Evolutionary conservation across 2,113 vertebrate species (phyloP), one percentile per base, ranked within the genome.

Genomic region (Thermophis baileyi): DNA sequence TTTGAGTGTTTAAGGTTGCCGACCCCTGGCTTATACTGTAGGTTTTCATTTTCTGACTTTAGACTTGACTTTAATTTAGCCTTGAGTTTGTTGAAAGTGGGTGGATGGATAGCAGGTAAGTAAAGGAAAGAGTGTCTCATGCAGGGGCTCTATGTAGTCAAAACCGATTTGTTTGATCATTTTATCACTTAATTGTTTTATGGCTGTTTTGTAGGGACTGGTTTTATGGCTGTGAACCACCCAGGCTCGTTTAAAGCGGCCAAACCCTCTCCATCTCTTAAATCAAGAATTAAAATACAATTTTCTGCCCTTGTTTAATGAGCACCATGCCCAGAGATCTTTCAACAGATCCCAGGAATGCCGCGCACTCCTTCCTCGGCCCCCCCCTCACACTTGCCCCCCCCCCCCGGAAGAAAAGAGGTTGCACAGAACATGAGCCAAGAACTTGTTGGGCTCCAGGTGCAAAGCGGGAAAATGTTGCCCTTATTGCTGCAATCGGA

Each of bases 391-490:
- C 0, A 35, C 91, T 89, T 90, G 46, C 0, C 3, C 55, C 1
- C 60, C 3, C 9, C 57, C 9, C 11, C 1, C 0, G 27, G 87
- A 12, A 3, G 1, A 85, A 90, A 60, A 81, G 92, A 57, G 92
- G 91, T 57, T 25, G n/a, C 49, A 0, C 9, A 35, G 1, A 90
- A 0, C 0, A 6, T 16, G 47, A 91, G 0, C 44, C 3, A 87
- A 85, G 0, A 93, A 93, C 60, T 1, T 44, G 89, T 92, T 3
- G 0, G 0, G 87, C 95, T 94, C 6, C 92, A 93, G 95, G 95
- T 88, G 1, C 46, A 88, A 95, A 87, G 94, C 92, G 93, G 95
- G 91, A 85, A 85, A 96, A 91, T 81, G 89, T 22, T 6, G 47
- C 22, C 5, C 6, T 25, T 1, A 14, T 87, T 89, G 0, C 20